Evolutionary conservation across 2,888 invertebrate genomes (phyloP), one percentile per base, ranked within the genome.

Genomic region (Nomada ruficornis): DNA sequence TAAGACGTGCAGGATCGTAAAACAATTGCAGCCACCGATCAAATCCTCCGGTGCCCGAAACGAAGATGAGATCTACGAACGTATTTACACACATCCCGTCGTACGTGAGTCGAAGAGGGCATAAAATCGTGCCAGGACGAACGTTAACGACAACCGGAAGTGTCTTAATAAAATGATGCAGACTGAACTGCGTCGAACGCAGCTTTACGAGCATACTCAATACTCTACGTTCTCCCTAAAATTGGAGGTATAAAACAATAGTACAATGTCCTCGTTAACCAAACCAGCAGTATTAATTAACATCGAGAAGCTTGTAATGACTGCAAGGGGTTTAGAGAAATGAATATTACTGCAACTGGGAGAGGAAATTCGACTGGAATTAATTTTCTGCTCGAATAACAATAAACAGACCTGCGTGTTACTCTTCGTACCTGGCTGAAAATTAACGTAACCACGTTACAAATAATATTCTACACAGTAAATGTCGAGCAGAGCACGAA

Each of bases 151-250:
- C 26, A 29, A 70, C 20, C 59, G 20, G 70, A 50, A 29, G 15
- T n/a, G 47, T 60, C 50, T 57, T 69, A 69, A 59, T 59, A 59
- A 69, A 69, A 69, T 26, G 50, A 50, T 50, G 5, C 18, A 50
- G 18, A 15, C 18, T 18, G 18, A 18, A 18, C 13, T 50, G 13
- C 50, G 5, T 5, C 18, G 18, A 18, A 15, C 18, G 50, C 2
- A 50, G 15, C 50, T 50, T 50, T 50, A 50, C 50, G 50, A 50
- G 50, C 13, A 18, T 36, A 36, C 29, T 29, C 29, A 29, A 50
- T 15, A 50, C 50, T 50, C 15, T 15, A 5, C 50, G 18, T 18
- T 18, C 50, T 50, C 50, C 7, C 18, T 15, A 18, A 50, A 50
- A 13, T 11, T 50, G 50, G 4, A 7, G 5, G 50, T 1, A 7